Base-by-base conservation (phyloP, 2,797 vertebrate species). In the Phylloscopus collybita region DNA sequence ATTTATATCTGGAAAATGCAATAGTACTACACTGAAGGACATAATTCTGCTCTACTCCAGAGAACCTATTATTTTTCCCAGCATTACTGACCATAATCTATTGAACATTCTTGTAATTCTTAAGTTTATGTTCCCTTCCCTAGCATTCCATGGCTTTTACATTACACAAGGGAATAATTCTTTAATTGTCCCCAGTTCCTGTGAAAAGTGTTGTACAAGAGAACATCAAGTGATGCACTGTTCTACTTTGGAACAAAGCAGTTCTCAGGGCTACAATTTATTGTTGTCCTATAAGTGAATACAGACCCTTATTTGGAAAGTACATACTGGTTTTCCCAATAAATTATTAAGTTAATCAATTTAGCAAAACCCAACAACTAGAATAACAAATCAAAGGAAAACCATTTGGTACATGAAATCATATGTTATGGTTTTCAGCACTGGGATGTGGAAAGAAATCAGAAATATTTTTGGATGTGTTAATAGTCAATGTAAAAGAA, bases 131-230 rank as follows among this genome's bases (percentile, higher is more conserved):
- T 86, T 93, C 90, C 88, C 76, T 94, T 90, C 82, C 69, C 79
- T 80, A 88, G 83, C 92, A 94, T 95, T 92, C 95, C 87, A 80
- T 56, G 66, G 87, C 81, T 96, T 92, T 82, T 67, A 88, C 25
- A 70, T 70, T 90, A 86, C 94, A 84, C 86, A 83, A 57, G 94
- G 91, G 92, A 94, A 81, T 92, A 93, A 83, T 79, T 80, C 80
- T 73, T 70, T 76, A 96, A 95, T 94, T 96, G 88, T 97, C 69
- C 66, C 16, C 51, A 87, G 90, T 95, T 96, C 92, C 93, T 93
- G 75, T 75, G 62, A 96, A 86, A 94, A 87, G 17, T 4, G 16
- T 53, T 67, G 53, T 69, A 84, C 3, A 9, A 81, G 64, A 84
- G 49, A 93, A 76, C 34, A 88, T 87, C 72, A 86, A 90, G 26